Percentiles rank a stretch among this genome's conserved stretches.
These are phyloP conservation scores for Camponotus fellah DNA, from an alignment of 2,888 invertebrate species.

Conservation along the genomic window DNA sequence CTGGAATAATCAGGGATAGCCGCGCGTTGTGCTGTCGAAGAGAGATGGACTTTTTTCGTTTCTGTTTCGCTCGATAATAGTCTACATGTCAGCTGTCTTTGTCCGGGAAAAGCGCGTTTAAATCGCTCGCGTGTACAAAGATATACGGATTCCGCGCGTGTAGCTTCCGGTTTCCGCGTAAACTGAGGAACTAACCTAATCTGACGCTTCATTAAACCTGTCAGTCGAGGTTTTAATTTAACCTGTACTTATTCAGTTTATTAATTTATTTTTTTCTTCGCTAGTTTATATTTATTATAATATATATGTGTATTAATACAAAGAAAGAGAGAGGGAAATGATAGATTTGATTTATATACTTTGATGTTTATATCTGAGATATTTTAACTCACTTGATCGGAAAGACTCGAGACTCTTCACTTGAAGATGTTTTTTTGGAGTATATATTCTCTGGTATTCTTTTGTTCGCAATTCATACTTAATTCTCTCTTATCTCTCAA, in stretches of 20 bases:
- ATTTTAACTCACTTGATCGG: neutral
- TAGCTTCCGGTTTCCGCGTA: neutral
- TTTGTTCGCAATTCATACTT: neutral
- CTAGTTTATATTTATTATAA: neutral
- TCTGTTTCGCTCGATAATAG: neutral
- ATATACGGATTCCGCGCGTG: neutral
- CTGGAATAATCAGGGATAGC: neutral
- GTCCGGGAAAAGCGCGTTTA: neutral
- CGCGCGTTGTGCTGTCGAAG: conserved; percentile 7
- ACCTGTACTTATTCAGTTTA: neutral
- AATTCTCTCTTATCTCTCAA: neutral
- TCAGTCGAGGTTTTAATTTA: neutral
- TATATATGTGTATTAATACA: neutral
- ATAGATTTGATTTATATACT: neutral
- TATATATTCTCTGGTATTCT: neutral
- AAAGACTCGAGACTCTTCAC: neutral
- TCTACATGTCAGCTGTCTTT: neutral
- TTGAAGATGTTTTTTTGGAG: neutral
- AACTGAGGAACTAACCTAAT: neutral
- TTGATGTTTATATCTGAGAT: neutral
- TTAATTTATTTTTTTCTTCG: neutral
- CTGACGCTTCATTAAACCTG: neutral
- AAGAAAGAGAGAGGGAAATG: neutral
- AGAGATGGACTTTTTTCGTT: neutral
- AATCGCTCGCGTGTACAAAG: neutral